Evolutionary conservation across 2,113 vertebrate species (phyloP).

Genomic region (Pagrus major): DNA sequence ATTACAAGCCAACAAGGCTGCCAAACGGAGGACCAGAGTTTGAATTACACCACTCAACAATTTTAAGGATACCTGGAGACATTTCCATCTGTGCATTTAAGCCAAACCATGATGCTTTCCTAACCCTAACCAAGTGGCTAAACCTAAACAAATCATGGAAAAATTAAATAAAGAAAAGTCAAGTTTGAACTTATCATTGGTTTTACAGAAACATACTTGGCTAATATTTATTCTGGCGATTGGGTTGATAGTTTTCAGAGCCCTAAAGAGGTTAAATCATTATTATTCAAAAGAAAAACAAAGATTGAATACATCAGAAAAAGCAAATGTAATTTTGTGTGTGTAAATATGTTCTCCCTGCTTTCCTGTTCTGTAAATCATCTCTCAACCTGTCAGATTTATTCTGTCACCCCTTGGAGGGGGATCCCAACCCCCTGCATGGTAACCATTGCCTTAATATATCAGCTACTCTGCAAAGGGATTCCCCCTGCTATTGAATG

Average conservation of each 20-base stretch:
- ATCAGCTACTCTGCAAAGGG: constrained; percentile 13
- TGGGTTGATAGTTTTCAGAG: neutral
- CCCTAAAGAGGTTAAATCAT: neutral
- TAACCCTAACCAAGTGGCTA: too few relatives aligned
- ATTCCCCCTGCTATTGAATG: constrained; percentile 15
- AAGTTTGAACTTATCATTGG: too few relatives aligned
- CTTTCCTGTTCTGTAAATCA: neutral
- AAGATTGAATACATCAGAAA: neutral
- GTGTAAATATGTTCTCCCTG: neutral
- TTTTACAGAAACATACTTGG: too few relatives aligned
- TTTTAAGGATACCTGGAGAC: too few relatives aligned
- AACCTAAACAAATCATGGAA: too few relatives aligned
- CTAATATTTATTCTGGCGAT: too few relatives aligned
- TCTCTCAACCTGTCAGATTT: neutral
- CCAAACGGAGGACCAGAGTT: too few relatives aligned
- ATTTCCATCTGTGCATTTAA: too few relatives aligned
- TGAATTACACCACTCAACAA: too few relatives aligned
- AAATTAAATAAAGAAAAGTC: too few relatives aligned
- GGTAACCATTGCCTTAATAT: neutral
- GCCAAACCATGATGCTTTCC: too few relatives aligned
- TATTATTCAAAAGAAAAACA: neutral
- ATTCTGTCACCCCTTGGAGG: neutral
- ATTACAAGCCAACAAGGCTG: too few relatives aligned
- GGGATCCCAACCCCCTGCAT: neutral
- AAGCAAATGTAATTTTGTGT: neutral